phyloP scores from a whole-genome alignment of 2,888 invertebrate genomes.

The Steinernema scapterisci region DNA sequence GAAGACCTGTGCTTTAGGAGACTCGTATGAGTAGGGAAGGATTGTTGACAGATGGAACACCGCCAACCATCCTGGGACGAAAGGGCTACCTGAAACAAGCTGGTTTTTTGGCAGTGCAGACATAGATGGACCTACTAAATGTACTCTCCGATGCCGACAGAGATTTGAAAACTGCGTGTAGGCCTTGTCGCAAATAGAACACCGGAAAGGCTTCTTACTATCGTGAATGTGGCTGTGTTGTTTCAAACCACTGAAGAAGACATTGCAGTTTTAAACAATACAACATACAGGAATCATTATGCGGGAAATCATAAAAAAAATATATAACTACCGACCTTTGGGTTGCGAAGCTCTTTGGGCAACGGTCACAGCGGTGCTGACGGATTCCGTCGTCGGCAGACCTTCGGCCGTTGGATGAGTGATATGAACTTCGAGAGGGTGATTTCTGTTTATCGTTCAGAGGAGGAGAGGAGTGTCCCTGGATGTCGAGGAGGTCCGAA shows the following conservation, averaged over 20 bases:
- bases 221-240: slow-evolving; percentile 97
- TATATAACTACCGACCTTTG: slow-evolving; percentile 70
- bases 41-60: slow-evolving; percentile 44
- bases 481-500: slow-evolving; percentile 8
- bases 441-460: background rate
- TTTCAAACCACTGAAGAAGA: slow-evolving; percentile 81
- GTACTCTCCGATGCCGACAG: slow-evolving; percentile 99
- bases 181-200: slow-evolving; percentile 86
- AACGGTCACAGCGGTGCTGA: slow-evolving; percentile 94
- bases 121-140: slow-evolving; percentile 82
- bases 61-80: slow-evolving; percentile 42
- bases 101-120: no score
- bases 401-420: background rate
- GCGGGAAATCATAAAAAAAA: no score
- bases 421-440: background rate
- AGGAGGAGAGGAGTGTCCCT: background rate
- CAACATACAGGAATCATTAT: background rate
- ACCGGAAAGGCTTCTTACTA: slow-evolving; percentile 88
- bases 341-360: slow-evolving; percentile 97
- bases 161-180: slow-evolving; percentile 99
- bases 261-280: background rate
- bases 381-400: slow-evolving; percentile 77
- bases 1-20: slow-evolving; percentile 93
- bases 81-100: slow-evolving; percentile 4
- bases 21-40: slow-evolving; percentile 85